These are phyloP conservation scores for Rhagium mordax DNA, from an alignment of 2,888 invertebrate genomes.

Conservation along the genomic window DNA sequence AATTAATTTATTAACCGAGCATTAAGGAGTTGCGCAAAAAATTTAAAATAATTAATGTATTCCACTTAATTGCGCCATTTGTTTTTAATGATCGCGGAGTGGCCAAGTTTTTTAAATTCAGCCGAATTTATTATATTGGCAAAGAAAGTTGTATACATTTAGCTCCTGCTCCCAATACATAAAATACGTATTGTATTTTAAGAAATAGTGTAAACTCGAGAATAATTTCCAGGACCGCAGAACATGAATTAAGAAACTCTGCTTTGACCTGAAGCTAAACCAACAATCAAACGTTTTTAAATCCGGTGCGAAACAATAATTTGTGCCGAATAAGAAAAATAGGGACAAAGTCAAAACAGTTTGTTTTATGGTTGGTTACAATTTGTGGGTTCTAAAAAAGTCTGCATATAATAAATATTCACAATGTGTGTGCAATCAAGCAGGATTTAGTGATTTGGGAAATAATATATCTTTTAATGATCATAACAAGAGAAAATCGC, in stretches of 20 bases:
- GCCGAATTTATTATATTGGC: slow-evolving; percentile 15
- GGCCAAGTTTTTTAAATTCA: slow-evolving; percentile 4
- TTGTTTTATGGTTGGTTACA: background rate
- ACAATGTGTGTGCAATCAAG: no score
- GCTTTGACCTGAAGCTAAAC: slow-evolving; percentile 4
- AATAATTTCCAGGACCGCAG: slow-evolving; percentile 4
- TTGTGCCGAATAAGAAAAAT: background rate
- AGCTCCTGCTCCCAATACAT: slow-evolving; percentile 14
- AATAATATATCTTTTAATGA: no score
- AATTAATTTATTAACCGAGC: slow-evolving; percentile 5
- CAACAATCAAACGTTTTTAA: background rate
- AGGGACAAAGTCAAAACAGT: background rate
- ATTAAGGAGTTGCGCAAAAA: slow-evolving; percentile 11
- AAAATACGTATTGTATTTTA: slow-evolving; percentile 21
- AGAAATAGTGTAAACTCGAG: slow-evolving; percentile 2
- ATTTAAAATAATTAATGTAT: slow-evolving; percentile 20
- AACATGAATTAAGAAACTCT: background rate
- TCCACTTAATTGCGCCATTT: slow-evolving; percentile 21
- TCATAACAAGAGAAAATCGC: no score
- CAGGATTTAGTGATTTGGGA: no score
- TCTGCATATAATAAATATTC: no score
- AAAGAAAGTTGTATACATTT: slow-evolving; percentile 4
- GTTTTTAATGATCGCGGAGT: slow-evolving; percentile 3
- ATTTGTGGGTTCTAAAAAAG: background rate
- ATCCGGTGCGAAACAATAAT: background rate